Evolutionary conservation across 2,113 vertebrate species (phyloP), one percentile per base, ranked within the genome.

Genomic region (Odontesthes bonariensis): DNA sequence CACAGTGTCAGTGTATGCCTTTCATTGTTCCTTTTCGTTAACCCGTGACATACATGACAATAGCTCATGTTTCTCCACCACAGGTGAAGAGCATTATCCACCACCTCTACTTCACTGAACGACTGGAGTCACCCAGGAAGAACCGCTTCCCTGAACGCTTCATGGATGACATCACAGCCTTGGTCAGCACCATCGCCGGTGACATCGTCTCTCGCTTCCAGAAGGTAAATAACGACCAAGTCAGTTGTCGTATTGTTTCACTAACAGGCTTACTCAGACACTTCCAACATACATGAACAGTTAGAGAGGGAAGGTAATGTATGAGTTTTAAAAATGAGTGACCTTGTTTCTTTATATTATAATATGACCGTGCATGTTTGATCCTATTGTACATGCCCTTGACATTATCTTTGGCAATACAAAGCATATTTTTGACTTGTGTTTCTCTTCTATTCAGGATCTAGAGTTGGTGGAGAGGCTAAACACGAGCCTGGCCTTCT

Each of bases 1-100:
- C 35, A 38, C 35, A 38, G 35, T 8, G 8, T 35, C 35, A 35
- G 35, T 38, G 6, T 38, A 44, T 16, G 23, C 42, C 53, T 68
- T 12, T 0, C 4, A 17, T 51, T 61, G 8, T 56, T 38, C 1
- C 1, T 16, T 54, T 60, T 20, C 12, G 14, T 44, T 10, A 10
- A 10, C 35, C 6, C 5, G 35, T 32, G 4, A 59, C 59, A 53
- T 38, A 6, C 44, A 23, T 66, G 19, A 32, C 14, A 7, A 16
- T 19, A 19, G 42, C 8, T 55, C 20, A 6, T 68, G 16, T 65
- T 52, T 31, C 27, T 11, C 51, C 14, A 69, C 73, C 60, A 49
- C 77, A 99, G 98, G 98, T 99, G 67, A 99, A 99, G 91, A 99
- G 98, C 89, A 98, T 99, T 89, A 98, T 98, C 76, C 97, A 99